Conservation (phyloP, 2,797 vertebrate genomes). For the Phylloscopus collybita region DNA sequence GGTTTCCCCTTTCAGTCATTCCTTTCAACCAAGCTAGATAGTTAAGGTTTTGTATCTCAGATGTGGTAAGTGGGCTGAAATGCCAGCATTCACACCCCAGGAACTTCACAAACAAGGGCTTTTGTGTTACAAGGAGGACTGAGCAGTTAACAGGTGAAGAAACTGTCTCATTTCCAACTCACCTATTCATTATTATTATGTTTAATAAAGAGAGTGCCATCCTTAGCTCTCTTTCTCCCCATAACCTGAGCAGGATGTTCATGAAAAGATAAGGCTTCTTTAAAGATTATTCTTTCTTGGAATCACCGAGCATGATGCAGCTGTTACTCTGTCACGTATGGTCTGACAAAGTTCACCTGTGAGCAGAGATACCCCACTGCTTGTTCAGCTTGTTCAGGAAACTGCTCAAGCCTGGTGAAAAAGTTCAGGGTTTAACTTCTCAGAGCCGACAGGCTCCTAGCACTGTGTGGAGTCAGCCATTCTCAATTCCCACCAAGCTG, state of each 20-base stretch:
- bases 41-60: slow-evolving; percentile 34
- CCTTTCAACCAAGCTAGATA: slow-evolving; percentile 6
- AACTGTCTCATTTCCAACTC: neutral
- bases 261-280: neutral
- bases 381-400: neutral
- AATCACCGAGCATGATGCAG: neutral
- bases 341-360: neutral
- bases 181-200: neutral
- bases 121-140: neutral
- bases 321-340: neutral
- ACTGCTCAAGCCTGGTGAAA: neutral
- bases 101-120: neutral
- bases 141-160: neutral
- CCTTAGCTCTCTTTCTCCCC: neutral
- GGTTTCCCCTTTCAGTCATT: slow-evolving; percentile 31
- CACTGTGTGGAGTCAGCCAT: neutral
- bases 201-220: neutral
- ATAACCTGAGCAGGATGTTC: neutral
- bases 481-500: neutral
- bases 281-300: neutral
- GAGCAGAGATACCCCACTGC: neutral
- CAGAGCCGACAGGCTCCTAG: neutral
- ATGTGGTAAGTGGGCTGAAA: slow-evolving; percentile 19
- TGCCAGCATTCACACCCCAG: slow-evolving; percentile 27
- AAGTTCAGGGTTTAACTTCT: neutral